These are phyloP conservation scores for Sphecodes monilicornis DNA, from an alignment of 2,888 invertebrate genomes.

Conservation along the genomic window DNA sequence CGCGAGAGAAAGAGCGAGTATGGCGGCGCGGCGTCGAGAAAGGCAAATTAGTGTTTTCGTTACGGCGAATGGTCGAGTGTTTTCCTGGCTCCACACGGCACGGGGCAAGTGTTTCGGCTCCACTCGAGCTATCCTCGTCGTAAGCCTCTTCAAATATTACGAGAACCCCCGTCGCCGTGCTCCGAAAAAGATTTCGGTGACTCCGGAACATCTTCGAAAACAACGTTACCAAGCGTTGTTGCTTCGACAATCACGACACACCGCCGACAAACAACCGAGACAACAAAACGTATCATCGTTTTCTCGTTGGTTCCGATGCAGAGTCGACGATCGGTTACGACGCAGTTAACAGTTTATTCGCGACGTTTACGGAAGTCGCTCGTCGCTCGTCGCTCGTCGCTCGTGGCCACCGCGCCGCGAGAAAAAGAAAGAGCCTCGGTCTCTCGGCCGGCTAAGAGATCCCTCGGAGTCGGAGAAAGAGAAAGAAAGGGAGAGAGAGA, in stretches of 20 bases:
- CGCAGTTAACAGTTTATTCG: not conserved
- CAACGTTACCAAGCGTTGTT: slow-evolving; percentile 58
- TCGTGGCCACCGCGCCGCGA: not conserved
- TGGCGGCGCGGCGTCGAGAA: slow-evolving; percentile 14
- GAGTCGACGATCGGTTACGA: not conserved
- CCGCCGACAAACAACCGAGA: not conserved
- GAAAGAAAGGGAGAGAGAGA: not conserved
- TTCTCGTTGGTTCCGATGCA: not conserved
- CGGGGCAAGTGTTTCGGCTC: slow-evolving; percentile 65
- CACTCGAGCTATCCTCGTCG: slow-evolving; percentile 62
- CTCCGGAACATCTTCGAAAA: slow-evolving; percentile 63
- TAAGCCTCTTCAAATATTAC: slow-evolving; percentile 69
- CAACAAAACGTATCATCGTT: not conserved
- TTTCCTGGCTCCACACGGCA: slow-evolving; percentile 44
- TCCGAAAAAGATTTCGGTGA: slow-evolving; percentile 51
- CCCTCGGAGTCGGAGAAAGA: not conserved
- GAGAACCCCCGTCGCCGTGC: slow-evolving; percentile 51
- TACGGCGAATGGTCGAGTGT: slow-evolving; percentile 64
- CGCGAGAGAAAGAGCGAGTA: not conserved
- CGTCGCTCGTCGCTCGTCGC: not conserved
- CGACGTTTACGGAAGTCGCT: slow-evolving; percentile 5
- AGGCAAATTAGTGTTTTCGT: slow-evolving; percentile 72
- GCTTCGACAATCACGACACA: not conserved
- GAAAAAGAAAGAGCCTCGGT: not conserved
- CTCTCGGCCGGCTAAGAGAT: not conserved